These are phyloP conservation scores for Psilopsiagon aymara DNA, from an alignment of 2,113 vertebrate genomes.

Conservation along the genomic window DNA sequence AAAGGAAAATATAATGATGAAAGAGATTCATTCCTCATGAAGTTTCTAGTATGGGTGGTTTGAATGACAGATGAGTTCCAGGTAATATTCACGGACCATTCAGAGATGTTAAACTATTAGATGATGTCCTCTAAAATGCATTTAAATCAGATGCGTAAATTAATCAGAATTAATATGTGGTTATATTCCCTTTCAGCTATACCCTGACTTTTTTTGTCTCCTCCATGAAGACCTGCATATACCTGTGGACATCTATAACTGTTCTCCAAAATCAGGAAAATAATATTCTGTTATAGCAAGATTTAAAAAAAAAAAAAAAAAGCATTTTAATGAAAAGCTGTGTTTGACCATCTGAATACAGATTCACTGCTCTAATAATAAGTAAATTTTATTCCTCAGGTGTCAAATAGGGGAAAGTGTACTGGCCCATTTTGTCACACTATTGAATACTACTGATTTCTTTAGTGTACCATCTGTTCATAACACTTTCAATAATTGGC, in stretches of 20 bases:
- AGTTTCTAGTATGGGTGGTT: background rate
- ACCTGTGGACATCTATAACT: background rate
- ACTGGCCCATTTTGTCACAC: background rate
- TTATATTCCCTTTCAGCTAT: background rate
- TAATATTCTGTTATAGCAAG: background rate
- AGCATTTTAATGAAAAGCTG: background rate
- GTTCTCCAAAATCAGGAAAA: background rate
- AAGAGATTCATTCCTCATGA: background rate
- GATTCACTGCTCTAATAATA: background rate
- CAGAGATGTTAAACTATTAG: background rate
- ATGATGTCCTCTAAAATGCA: background rate
- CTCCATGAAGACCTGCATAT: background rate
- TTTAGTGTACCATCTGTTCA: constrained; percentile 55
- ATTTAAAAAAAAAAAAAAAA: background rate
- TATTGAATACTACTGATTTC: background rate
- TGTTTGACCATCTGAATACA: background rate
- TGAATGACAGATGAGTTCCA: background rate
- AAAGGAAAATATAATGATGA: background rate
- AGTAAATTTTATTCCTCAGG: background rate
- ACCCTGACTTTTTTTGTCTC: background rate
- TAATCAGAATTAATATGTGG: background rate
- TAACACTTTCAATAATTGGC: constrained; percentile 29
- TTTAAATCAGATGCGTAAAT: background rate
- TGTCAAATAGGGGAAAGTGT: background rate
- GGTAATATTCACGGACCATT: background rate